A percentile compares a stretch with the other conserved stretches of the same genome.
These are phyloP conservation scores for Tipula helvola DNA, from an alignment of 2,888 invertebrate genomes.

Conservation along the genomic window DNA sequence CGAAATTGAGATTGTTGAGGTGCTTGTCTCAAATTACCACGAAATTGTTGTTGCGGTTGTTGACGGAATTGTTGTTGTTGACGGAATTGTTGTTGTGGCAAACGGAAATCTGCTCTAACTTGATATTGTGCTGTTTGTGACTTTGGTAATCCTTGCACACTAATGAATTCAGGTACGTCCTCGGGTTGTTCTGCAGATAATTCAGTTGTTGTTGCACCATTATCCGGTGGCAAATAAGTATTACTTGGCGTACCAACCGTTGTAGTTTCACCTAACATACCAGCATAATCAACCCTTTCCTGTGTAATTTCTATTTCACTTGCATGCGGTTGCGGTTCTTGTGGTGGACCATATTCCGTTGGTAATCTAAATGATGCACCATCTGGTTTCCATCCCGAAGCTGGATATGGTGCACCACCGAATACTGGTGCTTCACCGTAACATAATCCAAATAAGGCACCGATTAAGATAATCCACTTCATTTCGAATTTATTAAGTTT, in stretches of 20 bases:
- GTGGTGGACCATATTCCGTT: conserved; percentile 21
- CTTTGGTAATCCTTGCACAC: conserved; percentile 19
- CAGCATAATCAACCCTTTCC: conserved; percentile 26
- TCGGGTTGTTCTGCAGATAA: background rate
- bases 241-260: conserved; percentile 19
- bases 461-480: conserved; percentile 18
- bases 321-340: conserved; percentile 16
- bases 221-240: conserved; percentile 23
- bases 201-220: background rate
- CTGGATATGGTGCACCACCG: conserved; percentile 27
- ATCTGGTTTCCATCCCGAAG: conserved; percentile 34
- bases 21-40: background rate
- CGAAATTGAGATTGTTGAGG: background rate
- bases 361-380: conserved; percentile 32
- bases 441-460: conserved; percentile 16
- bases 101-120: background rate
- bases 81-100: conserved; percentile 9
- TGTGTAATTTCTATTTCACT: conserved; percentile 24
- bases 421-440: conserved; percentile 21
- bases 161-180: conserved; percentile 10
- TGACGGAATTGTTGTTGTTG: conserved; percentile 5
- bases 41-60: background rate
- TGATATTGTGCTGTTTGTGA: conserved; percentile 10
- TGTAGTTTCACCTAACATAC: conserved; percentile 20
- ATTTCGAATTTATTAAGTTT: background rate